These are phyloP conservation scores for Drosophila kanapiae DNA, from an alignment of 1,140 invertebrate genomes.

Conservation along the genomic window DNA sequence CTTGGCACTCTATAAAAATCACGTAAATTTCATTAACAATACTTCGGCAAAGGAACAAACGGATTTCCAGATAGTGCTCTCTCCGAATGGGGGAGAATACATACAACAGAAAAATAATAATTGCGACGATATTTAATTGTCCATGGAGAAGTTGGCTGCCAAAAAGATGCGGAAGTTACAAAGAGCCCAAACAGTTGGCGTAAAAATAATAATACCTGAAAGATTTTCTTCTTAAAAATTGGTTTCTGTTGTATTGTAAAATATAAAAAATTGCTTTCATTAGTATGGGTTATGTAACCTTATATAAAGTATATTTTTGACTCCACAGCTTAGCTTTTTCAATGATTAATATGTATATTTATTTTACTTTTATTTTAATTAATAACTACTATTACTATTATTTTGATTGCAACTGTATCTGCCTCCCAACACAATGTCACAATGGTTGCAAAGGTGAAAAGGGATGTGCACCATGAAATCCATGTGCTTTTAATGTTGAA, in stretches of 20 bases:
- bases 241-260: no score
- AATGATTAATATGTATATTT: no score
- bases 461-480: constrained; percentile 74
- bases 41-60: constrained; percentile 15
- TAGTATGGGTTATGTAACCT: no score
- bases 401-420: neutral
- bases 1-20: constrained; percentile 65
- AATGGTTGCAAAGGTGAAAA: constrained; percentile 66
- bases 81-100: constrained; percentile 10
- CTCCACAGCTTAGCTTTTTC: no score
- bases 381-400: neutral
- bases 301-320: no score
- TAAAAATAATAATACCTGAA: fast-evolving
- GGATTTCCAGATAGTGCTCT: constrained; percentile 29
- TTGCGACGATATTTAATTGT: constrained; percentile 75
- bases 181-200: neutral
- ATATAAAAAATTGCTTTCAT: no score
- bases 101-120: constrained; percentile 65
- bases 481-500: constrained; percentile 81
- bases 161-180: constrained; percentile 51
- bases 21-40: constrained; percentile 81
- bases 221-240: neutral
- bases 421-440: constrained; percentile 25
- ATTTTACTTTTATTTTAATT: no score
- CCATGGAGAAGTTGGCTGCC: constrained; percentile 49